These are phyloP conservation scores for Luperina nickerlii DNA, from an alignment of 2,888 invertebrate genomes.

Conservation along the genomic window DNA sequence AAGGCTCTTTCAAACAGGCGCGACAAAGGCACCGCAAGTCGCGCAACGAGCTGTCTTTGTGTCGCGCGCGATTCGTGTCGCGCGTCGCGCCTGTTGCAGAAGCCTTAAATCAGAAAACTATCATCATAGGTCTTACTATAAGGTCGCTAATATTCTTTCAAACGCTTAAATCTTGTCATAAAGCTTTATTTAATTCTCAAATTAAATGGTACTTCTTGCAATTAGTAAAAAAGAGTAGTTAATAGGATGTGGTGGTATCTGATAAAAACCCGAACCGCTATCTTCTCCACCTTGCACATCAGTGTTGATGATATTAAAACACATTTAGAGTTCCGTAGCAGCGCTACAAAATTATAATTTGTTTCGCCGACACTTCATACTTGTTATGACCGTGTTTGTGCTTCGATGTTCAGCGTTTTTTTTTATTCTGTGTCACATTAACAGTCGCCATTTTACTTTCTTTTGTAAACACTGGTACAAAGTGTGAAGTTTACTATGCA, in stretches of 20 bases:
- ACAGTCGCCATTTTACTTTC: conserved; percentile 32
- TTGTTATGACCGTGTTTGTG: conserved; percentile 55
- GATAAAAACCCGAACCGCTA: conserved; percentile 22
- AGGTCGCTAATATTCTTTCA: background rate
- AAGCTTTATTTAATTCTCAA: background rate
- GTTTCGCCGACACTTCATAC: conserved; percentile 61
- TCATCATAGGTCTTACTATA: background rate
- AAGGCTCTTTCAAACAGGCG: no score
- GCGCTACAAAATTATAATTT: conserved; percentile 64
- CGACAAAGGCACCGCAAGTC: no score
- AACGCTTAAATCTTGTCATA: background rate
- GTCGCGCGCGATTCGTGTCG: no score
- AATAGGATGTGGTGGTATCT: background rate
- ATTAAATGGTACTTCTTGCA: background rate
- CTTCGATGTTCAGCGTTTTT: conserved; percentile 47
- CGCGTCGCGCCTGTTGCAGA: no score
- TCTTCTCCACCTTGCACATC: conserved; percentile 44
- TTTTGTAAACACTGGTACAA: conserved; percentile 17
- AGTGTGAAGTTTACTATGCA: conserved; percentile 8
- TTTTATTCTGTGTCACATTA: conserved; percentile 45
- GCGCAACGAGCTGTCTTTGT: no score
- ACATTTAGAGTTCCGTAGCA: conserved; percentile 68
- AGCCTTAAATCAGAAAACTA: background rate
- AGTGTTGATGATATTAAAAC: conserved; percentile 62
- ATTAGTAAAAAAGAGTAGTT: background rate